phyloP scores from a whole-genome alignment of 2,797 vertebrate genomes.

The Gallinago stenura region DNA sequence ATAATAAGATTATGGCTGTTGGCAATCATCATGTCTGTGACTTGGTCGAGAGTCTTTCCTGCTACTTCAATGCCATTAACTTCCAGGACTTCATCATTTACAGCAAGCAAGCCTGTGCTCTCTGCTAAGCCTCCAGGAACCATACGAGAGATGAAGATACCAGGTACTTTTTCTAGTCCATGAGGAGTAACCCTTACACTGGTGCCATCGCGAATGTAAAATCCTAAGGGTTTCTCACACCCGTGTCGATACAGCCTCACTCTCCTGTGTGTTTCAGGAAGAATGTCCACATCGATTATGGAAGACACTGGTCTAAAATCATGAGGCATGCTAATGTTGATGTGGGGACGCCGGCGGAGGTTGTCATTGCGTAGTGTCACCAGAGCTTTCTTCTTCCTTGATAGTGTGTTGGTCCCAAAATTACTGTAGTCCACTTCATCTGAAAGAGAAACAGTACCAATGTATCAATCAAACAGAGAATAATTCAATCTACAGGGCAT shows the following conservation, averaged over 20 bases:
- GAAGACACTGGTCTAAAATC: constrained; percentile 97
- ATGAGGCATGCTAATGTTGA: constrained; percentile 94
- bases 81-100: constrained; percentile 97
- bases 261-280: constrained; percentile 94
- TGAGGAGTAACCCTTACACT: constrained; percentile 95
- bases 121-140: constrained; percentile 95
- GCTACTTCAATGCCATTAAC: constrained; percentile 98
- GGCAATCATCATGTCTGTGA: constrained; percentile 99
- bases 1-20: constrained; percentile 99
- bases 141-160: constrained; percentile 97
- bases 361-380: constrained; percentile 91
- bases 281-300: constrained; percentile 97
- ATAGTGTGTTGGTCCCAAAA: constrained; percentile 91
- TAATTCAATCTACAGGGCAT: neutral
- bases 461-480: neutral
- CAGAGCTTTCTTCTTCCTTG: constrained; percentile 90
- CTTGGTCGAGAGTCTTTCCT: constrained; percentile 97
- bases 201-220: constrained; percentile 96
- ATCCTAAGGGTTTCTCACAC: constrained; percentile 94
- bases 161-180: constrained; percentile 95
- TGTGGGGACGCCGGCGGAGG: constrained; percentile 90
- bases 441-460: constrained; percentile 74
- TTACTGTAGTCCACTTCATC: constrained; percentile 94
- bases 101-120: constrained; percentile 95
- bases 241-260: constrained; percentile 94